Evolutionary conservation across 2,888 invertebrate species (phyloP).

Genomic region (Linnaemya vulpina): DNA sequence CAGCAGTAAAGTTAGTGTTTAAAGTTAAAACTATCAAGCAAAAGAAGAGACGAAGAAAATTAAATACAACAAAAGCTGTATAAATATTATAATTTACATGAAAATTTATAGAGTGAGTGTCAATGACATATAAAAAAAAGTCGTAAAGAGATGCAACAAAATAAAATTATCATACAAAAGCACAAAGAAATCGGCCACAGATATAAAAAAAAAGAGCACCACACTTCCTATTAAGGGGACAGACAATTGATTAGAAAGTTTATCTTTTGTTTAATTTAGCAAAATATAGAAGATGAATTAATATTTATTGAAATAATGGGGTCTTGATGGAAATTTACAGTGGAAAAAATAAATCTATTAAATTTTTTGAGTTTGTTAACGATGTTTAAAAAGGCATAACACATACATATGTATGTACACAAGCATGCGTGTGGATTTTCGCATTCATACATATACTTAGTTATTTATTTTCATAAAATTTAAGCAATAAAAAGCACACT

Average conservation of each 20-base stretch:
- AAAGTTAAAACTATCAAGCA: conserved; percentile 36
- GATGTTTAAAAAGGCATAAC: too few relatives aligned
- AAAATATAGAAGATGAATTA: not conserved
- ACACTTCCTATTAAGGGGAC: not conserved
- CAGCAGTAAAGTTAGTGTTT: conserved; percentile 49
- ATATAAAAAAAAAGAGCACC: not conserved
- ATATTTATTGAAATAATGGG: too few relatives aligned
- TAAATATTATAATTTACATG: conserved; percentile 61
- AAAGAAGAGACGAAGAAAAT: conserved; percentile 18
- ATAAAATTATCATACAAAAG: not conserved
- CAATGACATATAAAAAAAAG: conserved; percentile 63
- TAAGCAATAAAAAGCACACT: too few relatives aligned
- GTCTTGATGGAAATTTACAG: too few relatives aligned
- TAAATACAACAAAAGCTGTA: conserved; percentile 44
- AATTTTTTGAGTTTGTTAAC: too few relatives aligned
- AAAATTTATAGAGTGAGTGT: conserved; percentile 51
- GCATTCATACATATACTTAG: too few relatives aligned
- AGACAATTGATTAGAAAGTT: conserved; percentile 32
- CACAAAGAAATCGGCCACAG: not conserved
- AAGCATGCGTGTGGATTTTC: too few relatives aligned
- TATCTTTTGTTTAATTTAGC: not conserved
- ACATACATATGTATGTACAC: too few relatives aligned
- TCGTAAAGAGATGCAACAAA: conserved; percentile 24
- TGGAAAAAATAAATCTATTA: too few relatives aligned
- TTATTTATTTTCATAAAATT: not conserved